phyloP scores from a whole-genome alignment of 2,888 invertebrate species.

The Tetheella fluctuosa region DNA sequence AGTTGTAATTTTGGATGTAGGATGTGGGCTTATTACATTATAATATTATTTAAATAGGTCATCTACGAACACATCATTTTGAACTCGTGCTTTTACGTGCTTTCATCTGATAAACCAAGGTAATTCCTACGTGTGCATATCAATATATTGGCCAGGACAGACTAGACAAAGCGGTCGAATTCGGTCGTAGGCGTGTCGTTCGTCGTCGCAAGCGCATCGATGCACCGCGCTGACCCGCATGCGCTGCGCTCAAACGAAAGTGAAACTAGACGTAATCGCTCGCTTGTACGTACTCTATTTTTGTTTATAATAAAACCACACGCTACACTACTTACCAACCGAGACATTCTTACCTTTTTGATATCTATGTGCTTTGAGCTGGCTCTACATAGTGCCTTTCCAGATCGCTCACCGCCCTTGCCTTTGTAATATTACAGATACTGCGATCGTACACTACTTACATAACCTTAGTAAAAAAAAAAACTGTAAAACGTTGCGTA shows the following conservation, averaged over 20 bases:
- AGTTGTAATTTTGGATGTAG: no score
- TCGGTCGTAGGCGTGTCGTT: constrained; percentile 22
- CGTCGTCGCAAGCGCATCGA: constrained; percentile 43
- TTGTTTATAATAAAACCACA: constrained; percentile 45
- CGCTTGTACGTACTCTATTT: constrained; percentile 59
- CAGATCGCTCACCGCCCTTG: background rate
- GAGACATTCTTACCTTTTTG: background rate
- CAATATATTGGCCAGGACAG: background rate
- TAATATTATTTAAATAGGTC: no score
- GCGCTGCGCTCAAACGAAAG: constrained; percentile 62
- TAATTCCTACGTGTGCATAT: no score
- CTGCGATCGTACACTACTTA: background rate
- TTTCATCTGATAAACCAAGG: no score
- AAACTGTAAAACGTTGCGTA: no score
- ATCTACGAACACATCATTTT: no score
- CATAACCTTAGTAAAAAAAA: no score
- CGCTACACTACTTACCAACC: constrained; percentile 25
- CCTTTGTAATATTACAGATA: background rate
- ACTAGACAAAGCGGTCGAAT: background rate
- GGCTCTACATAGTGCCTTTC: background rate
- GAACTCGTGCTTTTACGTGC: no score
- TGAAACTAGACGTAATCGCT: constrained; percentile 68
- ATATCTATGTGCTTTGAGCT: constrained; percentile 10
- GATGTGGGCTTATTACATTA: no score
- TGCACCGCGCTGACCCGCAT: constrained; percentile 63